A percentile compares a stretch with the other conserved stretches of the same genome.
Conservation (phyloP, 1,140 invertebrate species). For the Bombus terrestris region DNA sequence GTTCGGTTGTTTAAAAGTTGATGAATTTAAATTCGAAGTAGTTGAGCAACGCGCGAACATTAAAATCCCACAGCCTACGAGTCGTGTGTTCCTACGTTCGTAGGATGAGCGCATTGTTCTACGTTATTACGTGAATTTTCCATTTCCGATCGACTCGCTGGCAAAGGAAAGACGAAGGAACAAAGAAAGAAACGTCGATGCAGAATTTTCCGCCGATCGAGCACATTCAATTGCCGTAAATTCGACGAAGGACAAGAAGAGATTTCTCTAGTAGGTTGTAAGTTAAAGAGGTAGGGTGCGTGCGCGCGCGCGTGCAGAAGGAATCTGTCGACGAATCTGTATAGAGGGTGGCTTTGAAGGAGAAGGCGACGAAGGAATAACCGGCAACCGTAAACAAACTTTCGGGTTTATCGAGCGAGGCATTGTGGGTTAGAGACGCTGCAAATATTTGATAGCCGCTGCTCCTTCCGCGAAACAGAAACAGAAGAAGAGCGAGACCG, state of each 20-base stretch:
- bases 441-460: constrained; percentile 78
- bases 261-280: constrained; percentile 55
- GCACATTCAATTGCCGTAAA: constrained; percentile 46
- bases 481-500: constrained; percentile 52
- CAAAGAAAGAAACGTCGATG: not conserved
- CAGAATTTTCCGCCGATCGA: constrained; percentile 34
- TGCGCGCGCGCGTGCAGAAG: constrained; percentile 30
- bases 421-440: constrained; percentile 72
- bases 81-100: not conserved
- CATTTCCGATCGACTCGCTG: not conserved
- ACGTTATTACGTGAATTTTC: constrained; percentile 11
- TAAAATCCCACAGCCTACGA: not conserved
- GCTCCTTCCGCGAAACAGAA: constrained; percentile 66
- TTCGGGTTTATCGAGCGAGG: constrained; percentile 75
- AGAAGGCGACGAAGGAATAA: constrained; percentile 70
- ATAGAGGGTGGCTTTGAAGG: constrained; percentile 13
- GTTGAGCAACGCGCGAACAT: not conserved
- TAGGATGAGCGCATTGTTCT: not conserved
- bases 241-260: constrained; percentile 30
- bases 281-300: constrained; percentile 46
- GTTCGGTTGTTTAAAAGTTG: not conserved
- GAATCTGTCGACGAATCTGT: constrained; percentile 35
- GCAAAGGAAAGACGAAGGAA: not conserved
- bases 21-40: not conserved
- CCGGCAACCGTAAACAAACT: constrained; percentile 77